A percentile compares a stretch with the other conserved stretches of the same genome.
These are phyloP conservation scores for Balearica regulorum DNA, from an alignment of 2,797 vertebrate genomes.

Conservation along the genomic window DNA sequence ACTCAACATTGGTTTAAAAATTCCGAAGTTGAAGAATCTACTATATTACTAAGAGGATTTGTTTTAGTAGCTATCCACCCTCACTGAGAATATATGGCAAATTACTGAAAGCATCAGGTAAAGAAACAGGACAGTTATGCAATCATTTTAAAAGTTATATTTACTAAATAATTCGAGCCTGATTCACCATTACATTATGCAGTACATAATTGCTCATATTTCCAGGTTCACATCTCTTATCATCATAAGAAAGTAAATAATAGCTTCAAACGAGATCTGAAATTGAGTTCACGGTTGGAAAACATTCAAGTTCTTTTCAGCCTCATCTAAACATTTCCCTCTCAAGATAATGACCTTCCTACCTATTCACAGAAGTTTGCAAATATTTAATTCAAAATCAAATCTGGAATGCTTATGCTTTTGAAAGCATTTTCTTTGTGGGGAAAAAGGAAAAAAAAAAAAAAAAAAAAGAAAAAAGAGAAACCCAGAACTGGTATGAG, in stretches of 20 bases:
- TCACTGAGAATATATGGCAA: background rate
- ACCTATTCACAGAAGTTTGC: background rate
- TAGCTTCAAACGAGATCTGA: background rate
- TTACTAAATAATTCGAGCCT: background rate
- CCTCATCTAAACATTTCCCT: constrained; percentile 13
- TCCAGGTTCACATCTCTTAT: background rate
- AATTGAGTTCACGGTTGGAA: constrained; percentile 18
- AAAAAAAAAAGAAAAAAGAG: background rate
- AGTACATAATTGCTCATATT: background rate
- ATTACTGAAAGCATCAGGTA: background rate
- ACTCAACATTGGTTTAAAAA: background rate
- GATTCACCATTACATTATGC: background rate
- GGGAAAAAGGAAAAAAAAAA: too few species aligned
- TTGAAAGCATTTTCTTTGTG: background rate
- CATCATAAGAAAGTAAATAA: constrained; percentile 8
- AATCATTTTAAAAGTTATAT: background rate
- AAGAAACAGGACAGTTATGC: background rate
- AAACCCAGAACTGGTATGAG: background rate
- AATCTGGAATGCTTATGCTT: background rate
- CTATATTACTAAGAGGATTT: background rate
- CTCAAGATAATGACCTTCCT: constrained; percentile 23
- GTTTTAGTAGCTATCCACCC: background rate
- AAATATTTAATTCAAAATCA: constrained; percentile 33
- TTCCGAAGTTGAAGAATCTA: background rate
- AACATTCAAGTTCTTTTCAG: constrained; percentile 6